Conservation (phyloP, 2,888 invertebrate species). For the Caenorhabditis afra region DNA sequence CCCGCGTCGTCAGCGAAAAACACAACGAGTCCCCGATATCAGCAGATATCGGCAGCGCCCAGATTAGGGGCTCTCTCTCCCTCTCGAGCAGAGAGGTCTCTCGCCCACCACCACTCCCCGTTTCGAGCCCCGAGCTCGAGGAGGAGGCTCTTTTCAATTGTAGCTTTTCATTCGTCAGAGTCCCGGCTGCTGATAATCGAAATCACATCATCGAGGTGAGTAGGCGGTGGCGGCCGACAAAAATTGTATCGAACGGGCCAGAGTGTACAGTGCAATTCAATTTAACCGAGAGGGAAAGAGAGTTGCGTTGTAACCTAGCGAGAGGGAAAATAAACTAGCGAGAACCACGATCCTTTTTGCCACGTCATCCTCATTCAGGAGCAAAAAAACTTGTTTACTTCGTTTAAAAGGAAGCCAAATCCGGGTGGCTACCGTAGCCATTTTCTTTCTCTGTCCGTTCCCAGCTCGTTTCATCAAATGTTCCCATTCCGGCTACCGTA, state of each 20-base stretch:
- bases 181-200: not conserved
- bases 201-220: not conserved
- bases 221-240: not conserved
- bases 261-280: no score
- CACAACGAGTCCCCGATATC: slow-evolving; percentile 53
- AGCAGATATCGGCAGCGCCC: slow-evolving; percentile 45
- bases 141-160: slow-evolving; percentile 2
- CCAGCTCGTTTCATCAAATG: not conserved
- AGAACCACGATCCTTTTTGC: no score
- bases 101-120: not conserved
- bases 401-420: no score
- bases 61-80: slow-evolving; percentile 41
- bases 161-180: not conserved
- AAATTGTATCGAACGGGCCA: not conserved
- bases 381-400: no score
- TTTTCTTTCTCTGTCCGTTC: not conserved
- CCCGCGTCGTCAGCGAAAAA: slow-evolving; percentile 44
- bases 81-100: slow-evolving; percentile 24
- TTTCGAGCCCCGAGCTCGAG: slow-evolving; percentile 11
- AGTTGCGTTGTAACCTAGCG: no score
- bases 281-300: no score
- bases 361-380: no score
- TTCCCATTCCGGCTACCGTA: not conserved
- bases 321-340: no score
- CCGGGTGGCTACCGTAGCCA: no score